Conservation (phyloP, 2,888 invertebrate genomes). For the Hydroisotoma schaefferi region DNA sequence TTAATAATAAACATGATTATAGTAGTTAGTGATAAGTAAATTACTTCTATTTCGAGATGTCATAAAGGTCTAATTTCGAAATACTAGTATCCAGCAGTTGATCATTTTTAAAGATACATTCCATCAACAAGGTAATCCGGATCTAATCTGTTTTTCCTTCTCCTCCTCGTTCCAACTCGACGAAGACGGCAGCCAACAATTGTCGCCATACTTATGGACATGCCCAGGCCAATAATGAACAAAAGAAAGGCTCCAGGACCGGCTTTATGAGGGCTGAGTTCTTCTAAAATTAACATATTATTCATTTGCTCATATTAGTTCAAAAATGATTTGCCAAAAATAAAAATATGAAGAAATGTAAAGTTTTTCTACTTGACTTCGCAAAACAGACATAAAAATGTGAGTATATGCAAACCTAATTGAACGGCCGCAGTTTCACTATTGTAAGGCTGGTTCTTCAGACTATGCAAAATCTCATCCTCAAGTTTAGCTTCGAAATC, state of each 20-base stretch:
- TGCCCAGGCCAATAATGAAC: slow-evolving; percentile 63
- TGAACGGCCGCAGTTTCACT: slow-evolving; percentile 27
- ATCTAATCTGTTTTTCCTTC: slow-evolving; percentile 64
- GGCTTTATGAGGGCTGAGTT: slow-evolving; percentile 32
- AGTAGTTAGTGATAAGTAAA: background rate
- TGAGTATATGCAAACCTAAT: slow-evolving; percentile 17
- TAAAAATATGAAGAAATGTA: background rate
- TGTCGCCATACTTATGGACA: slow-evolving; percentile 75
- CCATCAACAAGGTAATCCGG: slow-evolving; percentile 96
- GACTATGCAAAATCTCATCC: slow-evolving; percentile 29
- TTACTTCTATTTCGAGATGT: background rate
- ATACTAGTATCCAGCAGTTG: too few relatives aligned
- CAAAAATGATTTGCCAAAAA: too few relatives aligned
- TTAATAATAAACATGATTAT: background rate
- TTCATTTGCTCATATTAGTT: too few relatives aligned
- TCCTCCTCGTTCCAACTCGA: slow-evolving; percentile 60
- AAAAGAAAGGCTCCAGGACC: slow-evolving; percentile 45
- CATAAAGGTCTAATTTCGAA: background rate
- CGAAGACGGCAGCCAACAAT: slow-evolving; percentile 78
- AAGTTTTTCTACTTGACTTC: too few relatives aligned
- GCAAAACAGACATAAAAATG: background rate
- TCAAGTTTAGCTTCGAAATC: slow-evolving; percentile 25
- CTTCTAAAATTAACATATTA: slow-evolving; percentile 26
- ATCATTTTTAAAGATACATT: slow-evolving; percentile 79
- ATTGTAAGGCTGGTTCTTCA: slow-evolving; percentile 34